These are phyloP conservation scores for Entosphenus tridentatus DNA, from an alignment of 2,113 vertebrate species.

Conservation along the genomic window DNA sequence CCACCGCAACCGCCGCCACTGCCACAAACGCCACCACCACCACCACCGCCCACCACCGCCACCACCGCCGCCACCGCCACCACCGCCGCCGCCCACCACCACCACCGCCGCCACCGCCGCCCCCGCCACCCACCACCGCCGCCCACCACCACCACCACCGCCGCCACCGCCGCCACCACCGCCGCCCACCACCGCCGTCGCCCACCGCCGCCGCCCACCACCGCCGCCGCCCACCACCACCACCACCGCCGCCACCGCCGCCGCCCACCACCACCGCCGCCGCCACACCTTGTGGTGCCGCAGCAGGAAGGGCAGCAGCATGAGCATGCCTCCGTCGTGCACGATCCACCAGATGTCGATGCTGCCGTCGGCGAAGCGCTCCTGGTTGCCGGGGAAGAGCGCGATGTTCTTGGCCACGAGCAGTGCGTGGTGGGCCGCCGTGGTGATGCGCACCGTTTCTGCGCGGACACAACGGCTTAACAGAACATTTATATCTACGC, in stretches of 20 bases:
- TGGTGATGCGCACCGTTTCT: constrained; percentile 90
- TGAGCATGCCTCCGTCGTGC: constrained; percentile 89
- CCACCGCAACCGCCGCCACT: no score
- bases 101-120: no score
- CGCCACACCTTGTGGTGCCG: constrained; percentile 74
- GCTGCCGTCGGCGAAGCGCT: constrained; percentile 78
- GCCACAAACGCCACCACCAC: background rate
- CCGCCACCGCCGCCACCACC: no score
- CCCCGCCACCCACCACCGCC: no score
- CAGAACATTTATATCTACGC: background rate
- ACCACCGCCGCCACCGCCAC: no score
- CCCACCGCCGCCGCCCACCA: no score
- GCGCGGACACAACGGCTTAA: constrained; percentile 4
- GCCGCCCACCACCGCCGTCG: no score
- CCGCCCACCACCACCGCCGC: background rate
- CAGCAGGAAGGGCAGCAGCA: constrained; percentile 84
- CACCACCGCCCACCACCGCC: no score
- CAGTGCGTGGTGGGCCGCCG: constrained; percentile 73
- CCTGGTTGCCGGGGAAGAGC: constrained; percentile 88
- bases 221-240: no score
- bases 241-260: no score
- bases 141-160: no score
- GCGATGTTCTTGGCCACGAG: constrained; percentile 92
- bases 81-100: no score
- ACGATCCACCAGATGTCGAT: constrained; percentile 99